Conservation (phyloP, 2,113 vertebrate species). For the Accipiter virgatus region DNA sequence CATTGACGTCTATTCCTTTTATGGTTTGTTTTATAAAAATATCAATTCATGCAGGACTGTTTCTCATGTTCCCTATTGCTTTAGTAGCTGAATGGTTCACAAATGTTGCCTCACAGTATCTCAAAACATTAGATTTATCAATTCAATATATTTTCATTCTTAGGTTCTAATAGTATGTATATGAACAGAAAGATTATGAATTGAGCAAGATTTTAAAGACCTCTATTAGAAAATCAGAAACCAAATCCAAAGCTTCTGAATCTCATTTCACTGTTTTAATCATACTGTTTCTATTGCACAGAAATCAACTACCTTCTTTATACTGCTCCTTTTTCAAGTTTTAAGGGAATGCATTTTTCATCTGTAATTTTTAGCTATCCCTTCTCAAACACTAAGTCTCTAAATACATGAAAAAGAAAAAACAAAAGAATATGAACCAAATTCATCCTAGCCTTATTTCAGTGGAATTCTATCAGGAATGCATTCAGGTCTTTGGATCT, state of each 20-base stretch:
- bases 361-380: background rate
- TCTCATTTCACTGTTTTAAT: background rate
- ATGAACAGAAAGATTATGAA: background rate
- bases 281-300: background rate
- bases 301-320: background rate
- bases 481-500: background rate
- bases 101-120: background rate
- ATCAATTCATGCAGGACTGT: background rate
- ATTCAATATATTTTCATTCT: background rate
- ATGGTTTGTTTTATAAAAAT: slow-evolving; percentile 47
- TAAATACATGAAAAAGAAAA: background rate
- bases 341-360: background rate
- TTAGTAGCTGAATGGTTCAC: background rate
- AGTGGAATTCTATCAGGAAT: background rate
- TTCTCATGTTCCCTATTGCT: background rate
- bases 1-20: slow-evolving; percentile 68
- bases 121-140: background rate
- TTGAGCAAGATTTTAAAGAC: background rate
- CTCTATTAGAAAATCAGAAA: background rate
- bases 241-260: background rate
- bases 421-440: background rate
- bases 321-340: background rate
- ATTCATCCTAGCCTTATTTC: background rate
- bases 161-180: background rate
- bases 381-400: background rate